These are phyloP conservation scores for Neosilurus hyrtlii DNA, from an alignment of 2,797 vertebrate genomes.

Conservation along the genomic window DNA sequence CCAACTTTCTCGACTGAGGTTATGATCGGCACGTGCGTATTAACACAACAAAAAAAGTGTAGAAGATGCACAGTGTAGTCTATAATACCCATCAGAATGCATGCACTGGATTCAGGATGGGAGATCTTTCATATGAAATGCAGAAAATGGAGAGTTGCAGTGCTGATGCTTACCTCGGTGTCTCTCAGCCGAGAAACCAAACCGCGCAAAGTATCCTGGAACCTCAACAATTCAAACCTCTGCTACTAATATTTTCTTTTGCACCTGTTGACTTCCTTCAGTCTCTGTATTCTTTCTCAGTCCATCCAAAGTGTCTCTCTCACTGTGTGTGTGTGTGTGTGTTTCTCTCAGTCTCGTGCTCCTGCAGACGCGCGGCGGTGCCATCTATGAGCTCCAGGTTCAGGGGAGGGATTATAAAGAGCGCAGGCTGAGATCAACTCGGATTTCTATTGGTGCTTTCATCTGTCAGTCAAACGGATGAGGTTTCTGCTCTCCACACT, in stretches of 20 bases:
- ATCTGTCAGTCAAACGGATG: conserved; percentile 78
- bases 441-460: conserved; percentile 79
- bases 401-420: conserved; percentile 85
- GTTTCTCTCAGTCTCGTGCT: conserved; percentile 43
- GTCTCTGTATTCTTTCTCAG: conserved; percentile 10
- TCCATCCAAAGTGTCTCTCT: conserved; percentile 42
- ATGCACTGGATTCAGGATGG: background rate
- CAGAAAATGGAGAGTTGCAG: background rate
- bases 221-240: background rate
- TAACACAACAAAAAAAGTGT: background rate
- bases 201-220: conserved; percentile 8
- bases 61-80: background rate
- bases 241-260: background rate
- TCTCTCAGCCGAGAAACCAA: background rate
- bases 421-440: conserved; percentile 68
- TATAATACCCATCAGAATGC: no score
- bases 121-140: background rate
- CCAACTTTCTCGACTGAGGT: background rate
- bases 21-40: background rate
- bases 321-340: conserved; percentile 25
- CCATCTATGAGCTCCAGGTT: conserved; percentile 80
- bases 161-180: conserved; percentile 22
- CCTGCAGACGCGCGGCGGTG: conserved; percentile 63
- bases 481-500: background rate
- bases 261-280: conserved; percentile 2